A percentile compares a stretch with the other conserved stretches of the same genome.
Conservation (phyloP, 2,888 invertebrate species). For the Byasa hedistus region DNA sequence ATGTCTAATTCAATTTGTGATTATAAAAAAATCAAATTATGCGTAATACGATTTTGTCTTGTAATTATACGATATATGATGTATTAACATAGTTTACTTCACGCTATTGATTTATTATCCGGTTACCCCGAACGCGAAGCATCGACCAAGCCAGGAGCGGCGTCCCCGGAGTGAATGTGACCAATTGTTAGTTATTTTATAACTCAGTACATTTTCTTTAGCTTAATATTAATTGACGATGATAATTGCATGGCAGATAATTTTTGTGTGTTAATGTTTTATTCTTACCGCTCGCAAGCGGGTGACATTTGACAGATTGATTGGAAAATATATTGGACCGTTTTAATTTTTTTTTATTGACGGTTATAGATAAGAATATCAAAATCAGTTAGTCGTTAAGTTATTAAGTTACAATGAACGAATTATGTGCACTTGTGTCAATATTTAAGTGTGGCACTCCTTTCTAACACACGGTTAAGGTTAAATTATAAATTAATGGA, state of each 20-base stretch:
- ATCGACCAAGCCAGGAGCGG: not conserved
- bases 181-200: constrained; percentile 26
- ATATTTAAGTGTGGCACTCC: constrained; percentile 4
- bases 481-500: constrained; percentile 8
- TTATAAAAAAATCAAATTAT: too few relatives aligned
- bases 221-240: not conserved
- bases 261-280: constrained; percentile 4
- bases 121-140: not conserved
- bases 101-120: not conserved
- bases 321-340: too few relatives aligned
- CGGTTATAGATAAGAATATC: not conserved
- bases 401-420: constrained; percentile 13
- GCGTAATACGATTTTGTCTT: too few relatives aligned
- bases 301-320: constrained; percentile 10
- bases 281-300: constrained; percentile 4
- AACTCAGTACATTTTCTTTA: constrained; percentile 20
- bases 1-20: too few relatives aligned
- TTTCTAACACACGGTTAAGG: constrained; percentile 5
- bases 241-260: not conserved
- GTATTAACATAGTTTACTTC: too few relatives aligned
- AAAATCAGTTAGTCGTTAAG: constrained; percentile 13
- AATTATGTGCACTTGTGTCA: constrained; percentile 22
- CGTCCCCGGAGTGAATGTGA: constrained; percentile 6
- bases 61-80: too few relatives aligned
- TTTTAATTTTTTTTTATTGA: too few relatives aligned